Conservation (phyloP, 1,140 invertebrate species). For the Chelonus insularis region DNA sequence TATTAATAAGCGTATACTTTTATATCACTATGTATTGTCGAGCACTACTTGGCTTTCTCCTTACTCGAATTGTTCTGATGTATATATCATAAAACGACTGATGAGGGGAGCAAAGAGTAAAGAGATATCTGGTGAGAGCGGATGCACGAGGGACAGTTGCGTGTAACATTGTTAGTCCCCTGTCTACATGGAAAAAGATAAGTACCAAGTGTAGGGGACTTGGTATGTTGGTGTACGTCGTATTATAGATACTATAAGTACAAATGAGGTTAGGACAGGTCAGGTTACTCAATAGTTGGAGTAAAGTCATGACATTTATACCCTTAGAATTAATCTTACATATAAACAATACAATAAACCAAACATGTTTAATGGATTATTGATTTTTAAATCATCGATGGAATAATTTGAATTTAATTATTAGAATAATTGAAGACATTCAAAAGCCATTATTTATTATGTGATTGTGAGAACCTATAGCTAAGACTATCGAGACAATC, state of each 20-base stretch:
- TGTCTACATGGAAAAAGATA: not conserved
- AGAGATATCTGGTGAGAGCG: constrained; percentile 58
- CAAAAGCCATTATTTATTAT: no score
- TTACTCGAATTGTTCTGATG: not conserved
- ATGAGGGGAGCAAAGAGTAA: constrained; percentile 4
- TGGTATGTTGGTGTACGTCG: not conserved
- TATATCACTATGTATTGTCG: constrained; percentile 46
- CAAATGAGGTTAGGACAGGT: constrained; percentile 55
- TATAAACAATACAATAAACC: no score
- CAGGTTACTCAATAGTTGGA: constrained; percentile 49
- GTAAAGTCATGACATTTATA: no score
- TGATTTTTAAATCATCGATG: no score
- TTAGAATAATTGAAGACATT: no score
- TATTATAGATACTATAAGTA: constrained; percentile 11
- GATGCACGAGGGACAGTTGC: constrained; percentile 58
- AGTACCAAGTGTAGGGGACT: not conserved
- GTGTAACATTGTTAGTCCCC: constrained; percentile 36
- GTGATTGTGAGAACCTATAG: no score
- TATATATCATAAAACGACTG: constrained; percentile 13
- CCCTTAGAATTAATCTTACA: no score
- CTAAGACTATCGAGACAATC: no score
- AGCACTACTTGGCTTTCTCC: constrained; percentile 31
- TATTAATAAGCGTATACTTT: constrained; percentile 49
- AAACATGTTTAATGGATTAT: no score
- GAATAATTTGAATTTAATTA: no score